Percentiles rank a stretch among this genome's conserved stretches.
These are phyloP conservation scores for Neotragus pygmaeus DNA, from an alignment of 2,113 vertebrate species.

Conservation along the genomic window DNA sequence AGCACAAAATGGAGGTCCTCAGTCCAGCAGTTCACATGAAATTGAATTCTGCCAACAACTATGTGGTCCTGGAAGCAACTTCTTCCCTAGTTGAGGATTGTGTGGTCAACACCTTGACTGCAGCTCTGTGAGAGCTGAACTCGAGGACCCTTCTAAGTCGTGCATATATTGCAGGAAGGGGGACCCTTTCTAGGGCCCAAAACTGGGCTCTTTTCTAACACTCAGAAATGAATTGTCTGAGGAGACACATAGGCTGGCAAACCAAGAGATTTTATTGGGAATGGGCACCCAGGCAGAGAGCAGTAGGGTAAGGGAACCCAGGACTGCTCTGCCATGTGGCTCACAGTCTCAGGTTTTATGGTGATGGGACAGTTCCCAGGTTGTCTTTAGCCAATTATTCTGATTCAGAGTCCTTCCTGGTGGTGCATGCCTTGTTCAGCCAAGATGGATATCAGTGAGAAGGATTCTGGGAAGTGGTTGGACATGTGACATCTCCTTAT, in stretches of 20 bases:
- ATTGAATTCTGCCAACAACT: neutral
- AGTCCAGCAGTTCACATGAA: neutral
- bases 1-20: neutral
- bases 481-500: neutral
- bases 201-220: neutral
- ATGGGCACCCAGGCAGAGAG: neutral
- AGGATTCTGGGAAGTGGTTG: neutral
- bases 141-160: neutral
- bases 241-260: neutral
- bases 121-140: neutral
- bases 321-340: neutral
- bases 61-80: neutral
- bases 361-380: neutral
- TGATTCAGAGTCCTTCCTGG: neutral
- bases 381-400: neutral
- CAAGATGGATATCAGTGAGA: neutral
- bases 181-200: neutral
- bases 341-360: neutral
- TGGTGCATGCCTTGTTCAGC: neutral
- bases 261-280: neutral
- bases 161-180: neutral
- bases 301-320: neutral
- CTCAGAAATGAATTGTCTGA: neutral
- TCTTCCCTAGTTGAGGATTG: neutral
- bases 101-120: neutral